Evolutionary conservation across 2,888 invertebrate genomes (phyloP), one percentile per base, ranked within the genome.

Genomic region (Drosophila pegasa): DNA sequence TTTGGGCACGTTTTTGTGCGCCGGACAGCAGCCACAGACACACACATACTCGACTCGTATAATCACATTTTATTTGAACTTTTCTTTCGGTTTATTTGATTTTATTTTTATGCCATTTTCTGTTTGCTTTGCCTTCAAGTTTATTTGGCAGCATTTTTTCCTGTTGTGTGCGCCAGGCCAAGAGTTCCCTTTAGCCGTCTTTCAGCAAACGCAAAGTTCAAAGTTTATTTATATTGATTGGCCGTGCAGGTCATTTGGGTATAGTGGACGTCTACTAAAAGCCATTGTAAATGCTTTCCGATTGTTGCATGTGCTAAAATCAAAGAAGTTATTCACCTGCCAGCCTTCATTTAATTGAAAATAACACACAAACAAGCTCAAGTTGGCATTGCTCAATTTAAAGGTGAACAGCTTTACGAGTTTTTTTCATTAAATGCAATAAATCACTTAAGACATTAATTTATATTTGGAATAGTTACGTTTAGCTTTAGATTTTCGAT

Each of bases 61-160:
- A 81, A 81, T 81, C 84, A 81, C 75, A 87, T 81, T 81, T 83
- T 83, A 83, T 86, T 81, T 77, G 67, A 83, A 83, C 80, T 83
- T 81, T 78, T 83, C 82, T 86, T 86, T 83, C 69, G 77, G 56
- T 77, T 75, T 83, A 80, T 86, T 86, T 86, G 73, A 80, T 81
- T 80, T 74, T 63, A 77, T 77, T 82, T 58, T 61, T 65, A 66
- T 70, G 71, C 75, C 81, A 71, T 79, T 84, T 78, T 65, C 69
- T 67, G 78, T 67, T 61, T 75, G 62, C 27, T 56, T 64, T 59
- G 54, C 50, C 56, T 63, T 64, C 67, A 45, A 78, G 65, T 76
- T 74, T 74, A 66, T 78, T 80, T 74, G 59, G 62, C 67, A 60
- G 65, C 48, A 63, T 70, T 62, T 63, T 67, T 65, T 4, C 16